Evolutionary conservation across 2,888 invertebrate species (phyloP).

Genomic region (Scotopteryx bipunctaria): DNA sequence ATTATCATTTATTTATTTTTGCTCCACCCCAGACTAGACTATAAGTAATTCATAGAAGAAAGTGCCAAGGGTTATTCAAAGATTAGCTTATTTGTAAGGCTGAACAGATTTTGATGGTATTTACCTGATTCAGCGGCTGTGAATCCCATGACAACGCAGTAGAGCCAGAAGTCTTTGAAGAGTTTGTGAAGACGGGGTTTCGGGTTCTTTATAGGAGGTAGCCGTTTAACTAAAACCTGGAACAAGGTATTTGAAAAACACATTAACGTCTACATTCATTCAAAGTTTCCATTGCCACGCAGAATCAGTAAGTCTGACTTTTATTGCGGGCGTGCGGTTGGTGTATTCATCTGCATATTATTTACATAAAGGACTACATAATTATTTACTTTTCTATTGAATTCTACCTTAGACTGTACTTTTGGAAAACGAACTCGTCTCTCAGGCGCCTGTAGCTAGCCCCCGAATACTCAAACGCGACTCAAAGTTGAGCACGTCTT

Average conservation of each 20-base stretch:
- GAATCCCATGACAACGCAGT: conserved; percentile 99
- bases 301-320: too few species aligned
- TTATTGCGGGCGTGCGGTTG: too few species aligned
- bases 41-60: conserved; percentile 16
- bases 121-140: conserved; percentile 90
- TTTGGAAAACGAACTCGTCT: too few species aligned
- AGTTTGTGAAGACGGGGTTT: conserved; percentile 96
- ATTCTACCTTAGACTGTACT: too few species aligned
- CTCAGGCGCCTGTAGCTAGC: too few species aligned
- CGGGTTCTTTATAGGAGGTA: conserved; percentile 95
- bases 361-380: too few species aligned
- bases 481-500: too few species aligned
- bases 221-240: conserved; percentile 88
- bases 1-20: neutral
- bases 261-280: neutral
- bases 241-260: too few species aligned
- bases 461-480: too few species aligned
- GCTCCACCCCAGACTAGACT: conserved; percentile 3
- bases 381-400: too few species aligned
- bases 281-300: too few species aligned
- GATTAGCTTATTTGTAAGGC: conserved; percentile 33
- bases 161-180: conserved; percentile 99
- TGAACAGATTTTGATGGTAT: conserved; percentile 34
- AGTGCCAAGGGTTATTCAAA: conserved; percentile 32
- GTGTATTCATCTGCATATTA: too few species aligned